phyloP scores from a whole-genome alignment of 2,113 vertebrate species.

The Gavia stellata region DNA sequence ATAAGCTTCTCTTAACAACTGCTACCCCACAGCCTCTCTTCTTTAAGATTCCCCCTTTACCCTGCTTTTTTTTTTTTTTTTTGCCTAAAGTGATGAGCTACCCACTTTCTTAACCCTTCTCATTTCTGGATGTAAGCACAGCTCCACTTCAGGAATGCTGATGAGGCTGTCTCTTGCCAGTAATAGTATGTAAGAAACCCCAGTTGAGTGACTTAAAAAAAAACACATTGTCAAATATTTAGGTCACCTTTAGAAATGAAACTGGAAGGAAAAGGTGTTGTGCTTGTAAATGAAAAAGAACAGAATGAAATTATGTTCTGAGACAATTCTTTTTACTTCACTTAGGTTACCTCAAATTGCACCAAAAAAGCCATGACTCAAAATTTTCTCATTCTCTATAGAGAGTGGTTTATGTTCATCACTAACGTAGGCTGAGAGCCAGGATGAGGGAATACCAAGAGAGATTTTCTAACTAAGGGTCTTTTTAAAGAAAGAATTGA shows the following conservation, averaged over 20 bases:
- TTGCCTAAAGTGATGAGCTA: background rate
- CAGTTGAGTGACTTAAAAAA: background rate
- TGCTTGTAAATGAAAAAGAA: constrained; percentile 21
- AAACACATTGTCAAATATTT: background rate
- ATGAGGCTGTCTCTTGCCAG: background rate
- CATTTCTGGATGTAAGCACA: background rate
- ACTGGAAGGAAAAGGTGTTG: background rate
- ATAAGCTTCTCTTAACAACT: background rate
- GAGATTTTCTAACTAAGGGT: background rate
- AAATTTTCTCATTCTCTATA: background rate
- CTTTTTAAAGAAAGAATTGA: background rate
- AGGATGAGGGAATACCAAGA: background rate
- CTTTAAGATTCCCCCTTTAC: background rate
- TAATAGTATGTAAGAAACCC: background rate
- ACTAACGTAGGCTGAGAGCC: background rate
- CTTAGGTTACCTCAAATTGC: background rate
- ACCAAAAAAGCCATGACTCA: background rate
- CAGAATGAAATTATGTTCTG: background rate
- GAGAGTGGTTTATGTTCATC: background rate
- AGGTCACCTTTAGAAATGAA: constrained; percentile 34
- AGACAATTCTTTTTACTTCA: background rate
- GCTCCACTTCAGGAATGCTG: background rate
- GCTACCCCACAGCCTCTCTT: background rate
- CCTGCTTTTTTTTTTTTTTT: background rate
- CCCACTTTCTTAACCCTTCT: background rate